Evolutionary conservation across 2,113 vertebrate species (phyloP).

Genomic region (Zosterops pallidus): DNA sequence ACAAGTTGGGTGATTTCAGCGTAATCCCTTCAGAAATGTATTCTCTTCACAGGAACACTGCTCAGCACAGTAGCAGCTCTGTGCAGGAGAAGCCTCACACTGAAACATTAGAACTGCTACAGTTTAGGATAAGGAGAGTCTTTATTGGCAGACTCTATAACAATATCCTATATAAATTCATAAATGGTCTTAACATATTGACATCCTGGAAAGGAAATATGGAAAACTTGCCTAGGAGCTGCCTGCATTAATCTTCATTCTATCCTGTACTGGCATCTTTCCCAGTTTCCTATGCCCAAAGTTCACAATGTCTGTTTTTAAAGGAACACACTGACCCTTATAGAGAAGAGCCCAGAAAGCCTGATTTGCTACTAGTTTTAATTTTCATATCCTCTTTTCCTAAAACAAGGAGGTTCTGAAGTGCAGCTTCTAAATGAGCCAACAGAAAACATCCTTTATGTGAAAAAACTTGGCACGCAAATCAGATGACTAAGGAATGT

Average conservation of each 20-base stretch:
- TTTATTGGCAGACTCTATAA: conserved; percentile 13
- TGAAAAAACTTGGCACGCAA: background rate
- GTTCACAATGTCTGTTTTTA: conserved; percentile 44
- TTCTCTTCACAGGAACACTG: conserved; percentile 8
- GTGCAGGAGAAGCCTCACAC: conserved; percentile 4
- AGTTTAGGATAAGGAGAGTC: background rate
- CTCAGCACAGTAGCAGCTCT: conserved; percentile 36
- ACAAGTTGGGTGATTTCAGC: conserved; percentile 43
- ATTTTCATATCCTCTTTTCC: background rate
- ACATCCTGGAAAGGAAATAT: conserved; percentile 46
- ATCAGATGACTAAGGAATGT: background rate
- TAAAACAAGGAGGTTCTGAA: background rate
- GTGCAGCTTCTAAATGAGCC: background rate
- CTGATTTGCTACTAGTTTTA: background rate
- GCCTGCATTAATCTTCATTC: conserved; percentile 47
- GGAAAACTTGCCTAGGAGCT: conserved; percentile 28
- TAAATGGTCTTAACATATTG: conserved; percentile 36
- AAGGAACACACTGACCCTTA: conserved; percentile 42
- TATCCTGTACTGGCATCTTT: conserved; percentile 46
- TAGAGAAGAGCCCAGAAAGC: background rate
- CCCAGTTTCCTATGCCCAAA: conserved; percentile 44
- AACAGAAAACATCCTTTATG: background rate
- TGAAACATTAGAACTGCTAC: background rate
- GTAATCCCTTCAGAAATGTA: conserved; percentile 59
- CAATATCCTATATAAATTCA: conserved; percentile 26